These are phyloP conservation scores for Acanthurus lineatus DNA, from an alignment of 2,797 vertebrate genomes.

Conservation along the genomic window DNA sequence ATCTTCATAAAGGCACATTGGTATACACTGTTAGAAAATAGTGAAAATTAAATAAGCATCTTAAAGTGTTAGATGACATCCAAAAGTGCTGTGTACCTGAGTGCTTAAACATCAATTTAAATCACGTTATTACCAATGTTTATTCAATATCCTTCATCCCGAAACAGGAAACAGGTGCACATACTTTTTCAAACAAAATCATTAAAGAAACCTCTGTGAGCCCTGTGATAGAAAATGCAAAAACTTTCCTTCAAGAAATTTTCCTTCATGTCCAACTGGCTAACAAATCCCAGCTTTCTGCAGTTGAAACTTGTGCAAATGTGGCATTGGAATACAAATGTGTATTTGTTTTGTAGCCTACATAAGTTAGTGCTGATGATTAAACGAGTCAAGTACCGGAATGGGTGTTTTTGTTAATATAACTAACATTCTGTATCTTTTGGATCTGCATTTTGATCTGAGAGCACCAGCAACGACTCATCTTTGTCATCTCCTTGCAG, in stretches of 20 bases:
- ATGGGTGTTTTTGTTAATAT: conserved; percentile 25
- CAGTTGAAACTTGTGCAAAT: conserved; percentile 51
- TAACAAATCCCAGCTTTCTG: conserved; percentile 12
- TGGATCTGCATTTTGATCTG: conserved; percentile 39
- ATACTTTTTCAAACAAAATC: conserved; percentile 13
- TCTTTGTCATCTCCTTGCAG: conserved; percentile 36
- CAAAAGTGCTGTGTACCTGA: conserved; percentile 50
- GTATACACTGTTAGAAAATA: conserved; percentile 17
- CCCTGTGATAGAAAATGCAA: conserved; percentile 2
- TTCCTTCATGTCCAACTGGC: conserved; percentile 56
- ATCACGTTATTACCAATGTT: conserved; percentile 38
- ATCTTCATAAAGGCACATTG: conserved; percentile 51
- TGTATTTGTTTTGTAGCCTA: conserved; percentile 26
- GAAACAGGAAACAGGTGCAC: conserved; percentile 40
- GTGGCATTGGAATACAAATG: conserved; percentile 27
- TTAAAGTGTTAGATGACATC: not conserved
- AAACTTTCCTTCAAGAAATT: conserved; percentile 51
- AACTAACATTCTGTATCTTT: conserved; percentile 69
- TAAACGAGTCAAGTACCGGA: conserved; percentile 38
- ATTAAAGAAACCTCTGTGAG: conserved; percentile 13
- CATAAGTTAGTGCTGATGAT: conserved; percentile 41
- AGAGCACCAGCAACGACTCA: conserved; percentile 46
- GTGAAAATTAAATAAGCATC: conserved; percentile 24
- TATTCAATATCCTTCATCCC: conserved; percentile 31
- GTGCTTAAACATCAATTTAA: conserved; percentile 28